Base-by-base conservation (phyloP, 2,888 invertebrate species). In the Orthosia gracilis region DNA sequence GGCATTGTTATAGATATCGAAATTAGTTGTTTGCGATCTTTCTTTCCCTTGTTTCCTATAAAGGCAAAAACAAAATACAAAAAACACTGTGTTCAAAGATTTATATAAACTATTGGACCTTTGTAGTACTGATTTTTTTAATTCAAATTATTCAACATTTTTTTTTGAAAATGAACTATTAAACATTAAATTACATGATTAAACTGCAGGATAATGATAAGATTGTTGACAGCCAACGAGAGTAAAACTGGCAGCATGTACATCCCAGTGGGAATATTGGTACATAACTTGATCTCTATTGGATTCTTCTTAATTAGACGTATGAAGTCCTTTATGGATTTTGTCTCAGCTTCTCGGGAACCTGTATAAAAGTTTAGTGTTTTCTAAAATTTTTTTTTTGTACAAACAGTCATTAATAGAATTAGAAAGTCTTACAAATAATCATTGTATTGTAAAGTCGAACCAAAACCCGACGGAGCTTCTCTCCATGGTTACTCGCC, bases 231-330 rank as follows among this genome's bases (percentile, higher is more conserved):
- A 52, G 17, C n/a, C 50, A 52, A 52, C 4, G 50, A n/a, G 18
- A 52, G 21, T 55, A 55, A 21, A 21, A 64, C 64, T 4, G 68
- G 68, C 21, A 68, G 26, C 45, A 68, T 23, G 26, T 68, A 50
- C 59, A 47, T 68, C 21, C 68, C 68, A 52, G 59, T 4, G 0
- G 49, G 21, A 50, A 59, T 2, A 2, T 31, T 50, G 21, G 50
- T 21, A 5, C 50, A 13, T 50, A 68, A n/a, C 21, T 59, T 59
- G 18, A 68, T 40, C 12, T 68, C 59, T 31, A 68, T 1, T 1
- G 59, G 68, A 18, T 68, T 49, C 21, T 68, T 58, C 31, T 61
- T 61, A 11, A 61, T 61, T 9, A 40, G 40, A 40, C 50, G 50
- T n/a, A 52, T 52, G 50, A 52, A 52, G 50, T 52, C 50, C 18